Evolutionary conservation across 92 coral and sea anemone species (phyloP).

Genomic region (Anthopleura xanthogrammica): DNA sequence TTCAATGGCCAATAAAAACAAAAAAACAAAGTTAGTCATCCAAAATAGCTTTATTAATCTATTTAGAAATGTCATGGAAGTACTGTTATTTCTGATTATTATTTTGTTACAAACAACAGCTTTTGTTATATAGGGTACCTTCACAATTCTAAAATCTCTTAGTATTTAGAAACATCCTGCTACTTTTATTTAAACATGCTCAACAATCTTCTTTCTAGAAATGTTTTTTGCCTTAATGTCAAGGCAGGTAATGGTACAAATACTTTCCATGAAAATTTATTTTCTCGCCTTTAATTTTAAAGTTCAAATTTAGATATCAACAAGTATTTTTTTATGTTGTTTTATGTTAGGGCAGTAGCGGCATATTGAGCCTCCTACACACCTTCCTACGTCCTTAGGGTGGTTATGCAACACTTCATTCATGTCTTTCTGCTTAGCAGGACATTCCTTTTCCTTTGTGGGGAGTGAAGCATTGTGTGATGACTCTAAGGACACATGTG

Average conservation of each 20-base stretch:
- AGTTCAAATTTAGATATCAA: no score
- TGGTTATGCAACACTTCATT: no score
- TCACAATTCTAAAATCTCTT: not conserved
- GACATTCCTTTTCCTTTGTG: no score
- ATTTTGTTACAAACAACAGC: not conserved
- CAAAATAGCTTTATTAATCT: conserved; percentile 8
- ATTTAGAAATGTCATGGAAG: conserved; percentile 8
- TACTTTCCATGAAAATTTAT: not conserved
- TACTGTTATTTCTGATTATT: not conserved
- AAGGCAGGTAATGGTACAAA: not conserved
- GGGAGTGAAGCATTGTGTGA: no score
- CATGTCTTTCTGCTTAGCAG: no score
- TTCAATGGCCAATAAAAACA: not conserved
- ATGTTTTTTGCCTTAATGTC: not conserved
- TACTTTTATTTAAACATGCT: not conserved
- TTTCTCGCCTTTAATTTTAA: not conserved
- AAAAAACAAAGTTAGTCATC: not conserved
- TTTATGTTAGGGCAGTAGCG: no score
- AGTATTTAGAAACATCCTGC: not conserved
- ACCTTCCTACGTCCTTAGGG: no score
- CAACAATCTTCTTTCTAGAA: not conserved
- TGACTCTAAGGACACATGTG: no score
- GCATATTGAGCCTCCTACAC: no score
- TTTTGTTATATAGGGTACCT: not conserved
- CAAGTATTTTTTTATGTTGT: no score